Conservation (phyloP, 1,140 invertebrate genomes). For the Cydia pomonella region DNA sequence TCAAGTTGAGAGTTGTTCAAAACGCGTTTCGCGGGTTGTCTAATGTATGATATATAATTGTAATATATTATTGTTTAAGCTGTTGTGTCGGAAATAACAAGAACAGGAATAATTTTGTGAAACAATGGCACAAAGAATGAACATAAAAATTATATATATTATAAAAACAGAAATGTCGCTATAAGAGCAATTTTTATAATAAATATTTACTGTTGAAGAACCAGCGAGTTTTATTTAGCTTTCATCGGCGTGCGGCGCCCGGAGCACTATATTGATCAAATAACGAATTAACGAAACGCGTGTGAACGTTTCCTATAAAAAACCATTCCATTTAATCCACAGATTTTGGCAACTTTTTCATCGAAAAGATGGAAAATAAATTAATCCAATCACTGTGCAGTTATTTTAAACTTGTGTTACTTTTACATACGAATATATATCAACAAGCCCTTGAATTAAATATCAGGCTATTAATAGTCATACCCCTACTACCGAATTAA, state of each 20-base stretch:
- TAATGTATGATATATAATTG: constrained; percentile 73
- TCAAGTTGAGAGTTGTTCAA: constrained; percentile 63
- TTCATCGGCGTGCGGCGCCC: constrained; percentile 7
- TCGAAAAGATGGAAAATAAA: not conserved
- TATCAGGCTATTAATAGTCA: not conserved
- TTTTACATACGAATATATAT: not conserved
- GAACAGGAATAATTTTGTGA: constrained; percentile 81
- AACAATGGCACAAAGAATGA: constrained; percentile 80
- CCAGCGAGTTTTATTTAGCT: constrained; percentile 57
- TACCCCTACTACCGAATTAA: too few species aligned
- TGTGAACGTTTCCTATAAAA: constrained; percentile 18
- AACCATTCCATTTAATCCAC: constrained; percentile 27
- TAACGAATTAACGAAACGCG: constrained; percentile 24
- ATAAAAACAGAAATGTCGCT: constrained; percentile 80
- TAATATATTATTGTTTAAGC: constrained; percentile 80
- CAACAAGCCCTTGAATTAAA: not conserved
- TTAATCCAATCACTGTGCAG: not conserved
- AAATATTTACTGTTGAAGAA: constrained; percentile 81
- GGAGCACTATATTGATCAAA: constrained; percentile 31
- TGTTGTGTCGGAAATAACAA: constrained; percentile 79
- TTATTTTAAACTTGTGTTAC: not conserved
- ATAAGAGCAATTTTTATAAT: constrained; percentile 81
- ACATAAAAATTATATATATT: constrained; percentile 81
- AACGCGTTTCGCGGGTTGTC: constrained; percentile 65
- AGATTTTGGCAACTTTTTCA: not conserved